phyloP scores from a whole-genome alignment of 2,113 vertebrate genomes.

The Oreotrochilus melanogaster region DNA sequence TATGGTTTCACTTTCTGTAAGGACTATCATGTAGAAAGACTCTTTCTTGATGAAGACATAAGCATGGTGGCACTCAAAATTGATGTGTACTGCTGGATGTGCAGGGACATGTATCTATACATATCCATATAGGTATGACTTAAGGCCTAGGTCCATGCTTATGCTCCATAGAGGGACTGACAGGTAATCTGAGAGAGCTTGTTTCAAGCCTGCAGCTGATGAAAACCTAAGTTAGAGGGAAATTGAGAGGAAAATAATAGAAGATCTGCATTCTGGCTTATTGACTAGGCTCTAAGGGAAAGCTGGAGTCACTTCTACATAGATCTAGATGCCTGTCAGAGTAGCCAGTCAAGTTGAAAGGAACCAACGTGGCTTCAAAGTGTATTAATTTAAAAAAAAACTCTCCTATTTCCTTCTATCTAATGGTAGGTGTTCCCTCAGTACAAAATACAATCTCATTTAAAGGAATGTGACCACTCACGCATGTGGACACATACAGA shows the following conservation, averaged over 20 bases:
- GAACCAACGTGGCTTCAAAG: neutral
- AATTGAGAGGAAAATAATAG: neutral
- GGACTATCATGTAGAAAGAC: neutral
- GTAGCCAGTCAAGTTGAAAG: neutral
- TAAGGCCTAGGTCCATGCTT: neutral
- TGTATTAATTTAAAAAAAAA: neutral
- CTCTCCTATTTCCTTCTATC: neutral
- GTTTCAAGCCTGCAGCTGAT: neutral
- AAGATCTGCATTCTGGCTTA: neutral
- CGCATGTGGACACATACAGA: neutral
- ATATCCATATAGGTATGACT: neutral
- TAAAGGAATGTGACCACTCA: neutral
- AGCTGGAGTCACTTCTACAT: neutral
- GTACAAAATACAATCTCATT: neutral
- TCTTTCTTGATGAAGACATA: neutral
- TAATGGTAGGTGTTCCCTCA: neutral
- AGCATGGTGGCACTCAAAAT: neutral
- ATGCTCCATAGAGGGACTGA: neutral
- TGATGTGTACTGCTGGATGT: neutral
- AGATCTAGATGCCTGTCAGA: neutral
- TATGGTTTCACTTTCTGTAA: neutral
- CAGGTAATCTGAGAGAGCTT: neutral
- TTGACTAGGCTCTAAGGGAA: neutral
- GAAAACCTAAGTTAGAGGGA: neutral
- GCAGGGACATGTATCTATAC: neutral